Conservation (phyloP, 1,140 invertebrate species). For the Bradysia coprophila region DNA sequence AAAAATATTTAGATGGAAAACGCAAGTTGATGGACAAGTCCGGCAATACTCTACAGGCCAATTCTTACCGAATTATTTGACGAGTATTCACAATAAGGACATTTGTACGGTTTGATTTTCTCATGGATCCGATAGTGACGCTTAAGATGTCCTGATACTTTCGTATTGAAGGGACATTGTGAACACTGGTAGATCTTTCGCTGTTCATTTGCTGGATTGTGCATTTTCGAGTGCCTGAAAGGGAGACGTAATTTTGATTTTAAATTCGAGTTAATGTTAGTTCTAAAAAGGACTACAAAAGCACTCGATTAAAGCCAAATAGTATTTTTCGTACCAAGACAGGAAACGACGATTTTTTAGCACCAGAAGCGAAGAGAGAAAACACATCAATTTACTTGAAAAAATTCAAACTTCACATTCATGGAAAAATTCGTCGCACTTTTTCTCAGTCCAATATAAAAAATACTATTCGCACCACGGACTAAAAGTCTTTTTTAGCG, state of each 20-base stretch:
- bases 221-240: slow-evolving; percentile 29
- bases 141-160: slow-evolving; percentile 47
- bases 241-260: not conserved
- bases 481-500: too few species aligned
- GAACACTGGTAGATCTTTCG: slow-evolving; percentile 38
- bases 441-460: too few species aligned
- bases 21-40: not conserved
- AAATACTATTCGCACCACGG: too few species aligned
- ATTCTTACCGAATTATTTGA: slow-evolving; percentile 50
- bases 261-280: not conserved
- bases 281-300: not conserved
- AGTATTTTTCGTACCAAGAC: not conserved
- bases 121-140: slow-evolving; percentile 59
- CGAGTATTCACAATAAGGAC: slow-evolving; percentile 60
- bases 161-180: slow-evolving; percentile 42
- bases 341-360: too few species aligned
- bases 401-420: too few species aligned
- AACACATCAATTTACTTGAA: too few species aligned
- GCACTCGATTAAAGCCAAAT: not conserved
- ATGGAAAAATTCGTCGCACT: too few species aligned
- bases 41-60: too few species aligned
- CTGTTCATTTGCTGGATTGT: slow-evolving; percentile 24
- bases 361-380: too few species aligned
- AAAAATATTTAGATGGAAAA: not conserved
- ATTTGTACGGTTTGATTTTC: slow-evolving; percentile 67